Conservation (phyloP, 2,888 invertebrate genomes). For the Pogonocherus hispidulus region DNA sequence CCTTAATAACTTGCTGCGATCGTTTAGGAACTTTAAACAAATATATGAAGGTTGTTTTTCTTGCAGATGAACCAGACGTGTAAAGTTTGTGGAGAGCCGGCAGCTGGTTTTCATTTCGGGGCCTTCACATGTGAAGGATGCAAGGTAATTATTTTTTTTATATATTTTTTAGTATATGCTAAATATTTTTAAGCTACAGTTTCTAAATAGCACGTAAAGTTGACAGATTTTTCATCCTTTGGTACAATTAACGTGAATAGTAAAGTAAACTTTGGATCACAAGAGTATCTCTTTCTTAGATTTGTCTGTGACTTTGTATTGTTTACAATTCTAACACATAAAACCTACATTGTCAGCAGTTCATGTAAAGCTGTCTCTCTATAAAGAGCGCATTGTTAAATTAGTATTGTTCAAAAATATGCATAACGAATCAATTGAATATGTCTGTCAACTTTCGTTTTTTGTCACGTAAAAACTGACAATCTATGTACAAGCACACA, state of each 20-base stretch:
- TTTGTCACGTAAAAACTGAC: slow-evolving; percentile 30
- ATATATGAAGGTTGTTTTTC: no score
- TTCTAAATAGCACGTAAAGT: no score
- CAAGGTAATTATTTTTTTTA: slow-evolving; percentile 78
- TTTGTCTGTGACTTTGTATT: background rate
- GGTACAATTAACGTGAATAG: no score
- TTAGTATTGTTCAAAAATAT: slow-evolving; percentile 31
- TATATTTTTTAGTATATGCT: background rate
- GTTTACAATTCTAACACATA: slow-evolving; percentile 16
- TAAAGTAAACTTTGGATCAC: no score
- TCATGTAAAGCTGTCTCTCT: slow-evolving; percentile 7
- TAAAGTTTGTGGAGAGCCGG: slow-evolving; percentile 95
- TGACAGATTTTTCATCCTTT: no score
- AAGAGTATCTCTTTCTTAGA: no score
- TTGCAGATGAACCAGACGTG: slow-evolving; percentile 96
- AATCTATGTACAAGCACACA: slow-evolving; percentile 15
- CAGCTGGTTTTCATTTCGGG: slow-evolving; percentile 95
- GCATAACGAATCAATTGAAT: slow-evolving; percentile 26
- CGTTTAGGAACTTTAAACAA: no score
- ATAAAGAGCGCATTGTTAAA: slow-evolving; percentile 28
- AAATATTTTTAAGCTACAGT: no score
- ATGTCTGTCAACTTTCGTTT: slow-evolving; percentile 29
- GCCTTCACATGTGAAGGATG: slow-evolving; percentile 97
- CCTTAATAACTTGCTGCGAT: no score
- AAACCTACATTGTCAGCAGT: slow-evolving; percentile 16